A percentile compares a stretch with the other conserved stretches of the same genome.
Evolutionary conservation across 2,888 invertebrate species (phyloP).

Genomic region (Agapostemon virescens): DNA sequence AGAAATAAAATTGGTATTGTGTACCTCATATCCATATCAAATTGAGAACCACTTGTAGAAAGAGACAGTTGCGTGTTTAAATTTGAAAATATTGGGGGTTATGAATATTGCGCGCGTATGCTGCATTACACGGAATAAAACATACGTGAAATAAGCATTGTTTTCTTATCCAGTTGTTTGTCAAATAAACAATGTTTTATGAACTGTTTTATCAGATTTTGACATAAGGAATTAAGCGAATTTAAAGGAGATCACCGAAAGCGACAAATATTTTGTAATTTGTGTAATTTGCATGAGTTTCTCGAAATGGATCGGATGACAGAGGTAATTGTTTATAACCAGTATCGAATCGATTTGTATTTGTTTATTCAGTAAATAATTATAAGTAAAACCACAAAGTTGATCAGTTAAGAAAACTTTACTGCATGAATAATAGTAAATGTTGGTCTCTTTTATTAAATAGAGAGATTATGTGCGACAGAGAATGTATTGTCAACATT

Average conservation of each 20-base stretch:
- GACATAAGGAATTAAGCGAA: neutral
- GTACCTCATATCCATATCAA: too few species aligned
- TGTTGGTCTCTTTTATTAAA: too few species aligned
- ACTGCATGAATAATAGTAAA: too few species aligned
- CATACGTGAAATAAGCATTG: neutral
- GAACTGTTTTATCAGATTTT: neutral
- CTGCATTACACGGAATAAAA: neutral
- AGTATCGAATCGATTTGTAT: neutral
- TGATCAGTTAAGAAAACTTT: too few species aligned
- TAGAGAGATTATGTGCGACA: too few species aligned
- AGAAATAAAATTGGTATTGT: neutral
- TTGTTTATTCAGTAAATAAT: too few species aligned
- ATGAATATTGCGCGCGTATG: conserved; percentile 19
- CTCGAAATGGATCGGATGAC: conserved; percentile 7
- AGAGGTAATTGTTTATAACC: conserved; percentile 21
- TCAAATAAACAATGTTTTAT: neutral
- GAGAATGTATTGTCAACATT: too few species aligned
- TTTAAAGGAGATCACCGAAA: neutral
- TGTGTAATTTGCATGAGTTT: neutral
- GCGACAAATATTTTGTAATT: neutral
- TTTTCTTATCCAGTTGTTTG: neutral
- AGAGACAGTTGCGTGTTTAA: conserved; percentile 7
- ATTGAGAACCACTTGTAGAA: conserved; percentile 24
- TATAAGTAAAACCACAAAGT: too few species aligned
- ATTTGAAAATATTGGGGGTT: neutral